A percentile compares a stretch with the other conserved stretches of the same genome.
phyloP scores from a whole-genome alignment of 2,113 vertebrate species.

The Psophia crepitans region DNA sequence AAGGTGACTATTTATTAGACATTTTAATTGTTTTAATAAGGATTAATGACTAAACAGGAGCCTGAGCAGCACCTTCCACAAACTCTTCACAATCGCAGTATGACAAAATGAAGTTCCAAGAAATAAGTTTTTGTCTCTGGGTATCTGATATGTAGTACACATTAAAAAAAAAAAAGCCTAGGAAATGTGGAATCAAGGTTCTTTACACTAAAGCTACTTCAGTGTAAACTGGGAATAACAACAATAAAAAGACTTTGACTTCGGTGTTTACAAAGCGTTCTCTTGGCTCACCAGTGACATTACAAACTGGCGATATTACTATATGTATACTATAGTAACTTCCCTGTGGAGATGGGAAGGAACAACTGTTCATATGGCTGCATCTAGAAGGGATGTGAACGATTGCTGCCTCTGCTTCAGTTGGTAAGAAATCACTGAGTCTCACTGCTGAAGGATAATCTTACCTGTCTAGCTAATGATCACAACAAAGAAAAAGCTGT shows the following conservation, averaged over 20 bases:
- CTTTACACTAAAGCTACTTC: background rate
- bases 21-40: background rate
- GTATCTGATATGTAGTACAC: background rate
- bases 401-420: background rate
- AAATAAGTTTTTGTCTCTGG: background rate
- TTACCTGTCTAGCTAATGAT: background rate
- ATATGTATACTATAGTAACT: rapidly evolving
- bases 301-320: background rate
- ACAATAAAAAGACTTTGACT: background rate
- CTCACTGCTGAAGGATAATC: background rate
- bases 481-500: background rate
- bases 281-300: background rate
- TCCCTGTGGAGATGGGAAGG: background rate
- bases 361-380: background rate
- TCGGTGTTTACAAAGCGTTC: background rate
- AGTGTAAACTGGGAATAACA: background rate
- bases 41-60: background rate
- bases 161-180: background rate
- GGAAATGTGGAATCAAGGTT: background rate
- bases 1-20: background rate
- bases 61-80: background rate
- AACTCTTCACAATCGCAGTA: background rate
- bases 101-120: background rate
- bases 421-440: background rate
- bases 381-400: background rate